Conservation (phyloP, 2,113 vertebrate species). For the Bubo bubo region DNA sequence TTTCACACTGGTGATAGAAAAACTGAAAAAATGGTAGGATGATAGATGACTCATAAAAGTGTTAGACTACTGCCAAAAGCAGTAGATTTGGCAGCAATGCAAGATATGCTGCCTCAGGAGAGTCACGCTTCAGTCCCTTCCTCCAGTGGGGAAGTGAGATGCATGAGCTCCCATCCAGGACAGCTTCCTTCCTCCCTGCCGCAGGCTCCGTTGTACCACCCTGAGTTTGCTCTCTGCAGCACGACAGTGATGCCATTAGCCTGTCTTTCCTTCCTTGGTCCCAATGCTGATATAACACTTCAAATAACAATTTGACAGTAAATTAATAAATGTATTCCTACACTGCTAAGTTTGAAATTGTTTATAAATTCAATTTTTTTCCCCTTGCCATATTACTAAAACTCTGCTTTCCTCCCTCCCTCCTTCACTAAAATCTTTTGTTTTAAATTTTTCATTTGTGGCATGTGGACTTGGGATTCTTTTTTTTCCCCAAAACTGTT, state of each 20-base stretch:
- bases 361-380: neutral
- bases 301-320: neutral
- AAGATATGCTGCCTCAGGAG: neutral
- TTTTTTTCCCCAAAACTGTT: neutral
- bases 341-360: neutral
- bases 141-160: neutral
- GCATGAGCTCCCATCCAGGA: conserved; percentile 38
- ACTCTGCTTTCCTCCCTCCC: neutral
- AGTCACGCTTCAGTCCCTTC: neutral
- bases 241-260: neutral
- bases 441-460: neutral
- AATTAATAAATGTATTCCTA: neutral
- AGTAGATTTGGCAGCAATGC: conserved; percentile 34
- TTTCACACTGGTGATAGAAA: conserved; percentile 12
- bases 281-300: neutral
- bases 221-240: neutral
- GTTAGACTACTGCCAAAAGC: conserved; percentile 50
- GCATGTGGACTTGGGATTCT: neutral
- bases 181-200: neutral
- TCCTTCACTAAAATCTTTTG: neutral
- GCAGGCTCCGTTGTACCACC: neutral
- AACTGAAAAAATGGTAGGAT: conserved; percentile 24
- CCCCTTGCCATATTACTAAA: neutral
- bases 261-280: neutral
- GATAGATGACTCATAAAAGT: conserved; percentile 55